phyloP scores from a whole-genome alignment of 2,888 invertebrate genomes.

The Drosophila kambysellisi region DNA sequence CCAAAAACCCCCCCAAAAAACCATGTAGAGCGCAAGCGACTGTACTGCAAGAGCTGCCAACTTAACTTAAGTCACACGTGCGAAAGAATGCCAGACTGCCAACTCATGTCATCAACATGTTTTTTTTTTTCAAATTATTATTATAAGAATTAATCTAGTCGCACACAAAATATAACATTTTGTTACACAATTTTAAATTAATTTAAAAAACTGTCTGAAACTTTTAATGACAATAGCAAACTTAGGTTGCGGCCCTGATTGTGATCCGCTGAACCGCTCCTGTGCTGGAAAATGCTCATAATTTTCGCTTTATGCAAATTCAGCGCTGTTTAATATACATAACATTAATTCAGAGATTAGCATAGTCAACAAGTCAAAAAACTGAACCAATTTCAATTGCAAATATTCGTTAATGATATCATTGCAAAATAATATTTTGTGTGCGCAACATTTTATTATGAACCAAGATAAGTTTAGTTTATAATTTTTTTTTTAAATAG shows the following conservation, averaged over 20 bases:
- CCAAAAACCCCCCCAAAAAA: neutral
- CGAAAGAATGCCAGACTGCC: conserved; percentile 39
- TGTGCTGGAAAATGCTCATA: conserved; percentile 15
- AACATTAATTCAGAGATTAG: conserved; percentile 46
- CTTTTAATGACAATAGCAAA: neutral
- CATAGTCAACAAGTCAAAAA: conserved; percentile 64
- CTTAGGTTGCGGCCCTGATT: neutral
- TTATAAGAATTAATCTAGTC: conserved; percentile 10
- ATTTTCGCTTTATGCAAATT: conserved; percentile 48
- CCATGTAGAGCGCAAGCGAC: conserved; percentile 56
- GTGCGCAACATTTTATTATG: conserved; percentile 42
- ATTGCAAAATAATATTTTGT: conserved; percentile 44
- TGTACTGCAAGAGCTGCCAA: conserved; percentile 70
- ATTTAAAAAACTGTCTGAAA: neutral
- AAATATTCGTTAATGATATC: conserved; percentile 18
- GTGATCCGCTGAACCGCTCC: neutral
- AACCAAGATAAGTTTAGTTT: conserved; percentile 23
- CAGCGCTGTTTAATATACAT: conserved; percentile 43
- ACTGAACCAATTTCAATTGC: conserved; percentile 26
- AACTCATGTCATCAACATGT: conserved; percentile 44
- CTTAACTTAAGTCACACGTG: conserved; percentile 52
- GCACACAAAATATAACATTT: conserved; percentile 50
- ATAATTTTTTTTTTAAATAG: conserved; percentile 30
- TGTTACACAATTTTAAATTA: neutral
- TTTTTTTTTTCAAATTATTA: neutral